Evolutionary conservation across 2,113 vertebrate genomes (phyloP).

Genomic region (Brachypodius melanocephalos): DNA sequence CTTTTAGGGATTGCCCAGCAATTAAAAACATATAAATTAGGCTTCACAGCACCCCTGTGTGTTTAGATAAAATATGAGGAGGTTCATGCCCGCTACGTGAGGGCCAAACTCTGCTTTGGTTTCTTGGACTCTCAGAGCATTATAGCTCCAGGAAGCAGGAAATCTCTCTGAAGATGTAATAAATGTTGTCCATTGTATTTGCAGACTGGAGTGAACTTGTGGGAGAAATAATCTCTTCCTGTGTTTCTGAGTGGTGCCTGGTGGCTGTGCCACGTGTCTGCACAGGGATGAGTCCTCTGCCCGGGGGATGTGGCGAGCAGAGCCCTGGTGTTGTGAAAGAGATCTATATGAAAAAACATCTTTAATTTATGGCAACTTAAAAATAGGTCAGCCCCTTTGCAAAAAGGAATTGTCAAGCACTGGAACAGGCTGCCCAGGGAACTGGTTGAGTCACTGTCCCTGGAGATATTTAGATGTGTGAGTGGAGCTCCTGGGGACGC

Average conservation of each 20-base stretch:
- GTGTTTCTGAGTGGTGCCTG: not conserved
- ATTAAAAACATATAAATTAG: not conserved
- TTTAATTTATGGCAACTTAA: not conserved
- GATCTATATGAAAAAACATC: not conserved
- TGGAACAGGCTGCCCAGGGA: not conserved
- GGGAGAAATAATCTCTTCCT: not conserved
- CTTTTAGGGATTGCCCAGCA: not conserved
- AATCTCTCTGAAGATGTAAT: not conserved
- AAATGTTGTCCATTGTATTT: not conserved
- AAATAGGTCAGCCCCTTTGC: not conserved
- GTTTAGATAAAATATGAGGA: not conserved
- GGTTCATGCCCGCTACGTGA: accelerated
- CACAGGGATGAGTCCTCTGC: not conserved
- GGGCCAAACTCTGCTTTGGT: not conserved
- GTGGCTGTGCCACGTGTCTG: not conserved
- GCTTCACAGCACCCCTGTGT: not conserved
- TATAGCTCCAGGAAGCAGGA: not conserved
- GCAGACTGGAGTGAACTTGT: not conserved
- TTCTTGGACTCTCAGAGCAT: not conserved
- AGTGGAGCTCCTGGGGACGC: not conserved
- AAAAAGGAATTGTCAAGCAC: not conserved
- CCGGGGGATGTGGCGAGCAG: not conserved
- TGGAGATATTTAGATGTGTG: not conserved
- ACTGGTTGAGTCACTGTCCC: not conserved
- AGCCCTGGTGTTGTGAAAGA: not conserved